These are phyloP conservation scores for Drosophila helvetica DNA, from an alignment of 2,888 invertebrate genomes.

Conservation along the genomic window DNA sequence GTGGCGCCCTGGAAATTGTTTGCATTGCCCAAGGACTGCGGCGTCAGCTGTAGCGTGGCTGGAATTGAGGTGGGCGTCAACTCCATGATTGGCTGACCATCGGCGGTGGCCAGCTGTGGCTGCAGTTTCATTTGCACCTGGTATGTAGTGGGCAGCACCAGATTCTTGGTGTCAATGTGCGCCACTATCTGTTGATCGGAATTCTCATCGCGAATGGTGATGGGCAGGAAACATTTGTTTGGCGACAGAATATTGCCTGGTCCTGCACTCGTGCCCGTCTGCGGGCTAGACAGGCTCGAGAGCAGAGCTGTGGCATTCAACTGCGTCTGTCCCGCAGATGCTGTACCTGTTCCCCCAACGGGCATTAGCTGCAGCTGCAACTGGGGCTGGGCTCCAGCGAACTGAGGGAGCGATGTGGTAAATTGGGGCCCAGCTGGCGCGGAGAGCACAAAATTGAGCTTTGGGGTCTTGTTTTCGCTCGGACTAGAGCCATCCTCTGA, in stretches of 20 bases:
- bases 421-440: conserved; percentile 66
- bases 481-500: conserved; percentile 55
- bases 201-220: conserved; percentile 83
- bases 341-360: conserved; percentile 14
- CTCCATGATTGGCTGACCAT: conserved; percentile 84
- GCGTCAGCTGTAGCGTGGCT: conserved; percentile 82
- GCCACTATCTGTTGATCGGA: conserved; percentile 84
- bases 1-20: conserved; percentile 61
- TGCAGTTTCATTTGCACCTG: conserved; percentile 84
- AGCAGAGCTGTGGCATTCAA: conserved; percentile 65
- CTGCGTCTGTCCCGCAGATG: conserved; percentile 57
- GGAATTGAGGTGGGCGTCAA: conserved; percentile 83
- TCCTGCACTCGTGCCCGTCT: conserved; percentile 15
- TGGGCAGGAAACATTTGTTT: conserved; percentile 83
- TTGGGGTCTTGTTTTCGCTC: conserved; percentile 81
- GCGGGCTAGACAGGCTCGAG: conserved; percentile 58
- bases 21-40: conserved; percentile 72
- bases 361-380: conserved; percentile 65
- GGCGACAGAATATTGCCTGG: conserved; percentile 73
- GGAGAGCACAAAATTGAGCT: conserved; percentile 83
- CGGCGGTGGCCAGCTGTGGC: conserved; percentile 83
- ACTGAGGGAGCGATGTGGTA: conserved; percentile 35
- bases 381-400: conserved; percentile 53
- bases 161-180: conserved; percentile 83
- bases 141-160: conserved; percentile 83